A percentile compares a stretch with the other conserved stretches of the same genome.
Evolutionary conservation across 35 echinoderm and acorn worm species (phyloP).

Genomic region (Nesometra sesokonis): DNA sequence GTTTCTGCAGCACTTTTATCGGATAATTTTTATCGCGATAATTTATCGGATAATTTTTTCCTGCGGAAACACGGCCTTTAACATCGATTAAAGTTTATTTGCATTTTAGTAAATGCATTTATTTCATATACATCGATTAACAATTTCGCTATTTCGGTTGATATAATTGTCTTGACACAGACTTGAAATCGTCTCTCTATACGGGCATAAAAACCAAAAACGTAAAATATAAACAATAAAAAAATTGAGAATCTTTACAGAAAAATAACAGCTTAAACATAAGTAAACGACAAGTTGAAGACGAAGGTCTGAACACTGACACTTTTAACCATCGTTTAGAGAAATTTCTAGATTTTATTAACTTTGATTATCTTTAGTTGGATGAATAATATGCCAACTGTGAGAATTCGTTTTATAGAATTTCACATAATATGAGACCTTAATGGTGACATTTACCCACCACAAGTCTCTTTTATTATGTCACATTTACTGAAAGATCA

Average conservation of each 20-base stretch:
- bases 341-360: not conserved
- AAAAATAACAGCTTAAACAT: not conserved
- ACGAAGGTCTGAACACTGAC: not conserved
- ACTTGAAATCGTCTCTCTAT: not conserved
- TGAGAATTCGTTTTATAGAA: not conserved
- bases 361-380: not conserved
- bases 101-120: not conserved
- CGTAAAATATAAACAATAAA: not conserved
- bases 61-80: too few relatives aligned
- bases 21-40: too few relatives aligned
- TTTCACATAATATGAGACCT: not conserved
- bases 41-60: too few relatives aligned
- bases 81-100: not conserved
- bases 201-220: not conserved
- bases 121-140: not conserved
- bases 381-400: not conserved
- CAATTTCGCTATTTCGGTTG: not conserved
- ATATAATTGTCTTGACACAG: not conserved
- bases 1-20: too few relatives aligned
- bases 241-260: not conserved
- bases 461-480: not conserved
- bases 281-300: not conserved
- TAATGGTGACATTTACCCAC: not conserved
- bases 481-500: not conserved
- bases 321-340: not conserved